Evolutionary conservation across 2,888 invertebrate species (phyloP).

Genomic region (Himalopsyche anomala): DNA sequence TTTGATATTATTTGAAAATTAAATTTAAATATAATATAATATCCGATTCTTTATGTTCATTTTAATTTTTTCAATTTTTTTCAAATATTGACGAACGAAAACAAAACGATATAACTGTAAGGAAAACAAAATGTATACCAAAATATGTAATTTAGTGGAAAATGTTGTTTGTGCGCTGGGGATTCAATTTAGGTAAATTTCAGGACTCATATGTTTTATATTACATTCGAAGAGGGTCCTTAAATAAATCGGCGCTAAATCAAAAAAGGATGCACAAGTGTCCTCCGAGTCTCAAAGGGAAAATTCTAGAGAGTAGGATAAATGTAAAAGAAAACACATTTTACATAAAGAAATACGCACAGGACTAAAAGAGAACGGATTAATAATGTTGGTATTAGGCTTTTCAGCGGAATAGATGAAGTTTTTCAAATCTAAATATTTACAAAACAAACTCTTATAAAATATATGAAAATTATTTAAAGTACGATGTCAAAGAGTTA

Average conservation of each 20-base stretch:
- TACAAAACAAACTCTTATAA: too few relatives aligned
- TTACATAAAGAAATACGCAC: neutral
- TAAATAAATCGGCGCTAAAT: constrained; percentile 21
- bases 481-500: too few relatives aligned
- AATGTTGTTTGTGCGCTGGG: neutral
- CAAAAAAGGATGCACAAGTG: constrained; percentile 20
- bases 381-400: neutral
- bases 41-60: too few relatives aligned
- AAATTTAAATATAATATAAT: too few relatives aligned
- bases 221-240: constrained; percentile 14
- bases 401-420: too few relatives aligned
- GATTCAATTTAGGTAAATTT: constrained; percentile 3
- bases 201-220: constrained; percentile 26
- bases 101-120: too few relatives aligned
- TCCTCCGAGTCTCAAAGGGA: neutral
- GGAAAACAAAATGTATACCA: neutral
- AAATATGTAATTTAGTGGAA: neutral
- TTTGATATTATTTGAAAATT: too few relatives aligned
- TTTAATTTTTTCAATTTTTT: too few relatives aligned
- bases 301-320: constrained; percentile 25
- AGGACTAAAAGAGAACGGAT: neutral
- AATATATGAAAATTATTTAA: too few relatives aligned
- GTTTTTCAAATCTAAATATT: too few relatives aligned
- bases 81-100: too few relatives aligned
- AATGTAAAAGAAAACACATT: constrained; percentile 14